Evolutionary conservation across 2,113 vertebrate species (phyloP), one percentile per base, ranked within the genome.

Genomic region (Dicentrarchus labrax): DNA sequence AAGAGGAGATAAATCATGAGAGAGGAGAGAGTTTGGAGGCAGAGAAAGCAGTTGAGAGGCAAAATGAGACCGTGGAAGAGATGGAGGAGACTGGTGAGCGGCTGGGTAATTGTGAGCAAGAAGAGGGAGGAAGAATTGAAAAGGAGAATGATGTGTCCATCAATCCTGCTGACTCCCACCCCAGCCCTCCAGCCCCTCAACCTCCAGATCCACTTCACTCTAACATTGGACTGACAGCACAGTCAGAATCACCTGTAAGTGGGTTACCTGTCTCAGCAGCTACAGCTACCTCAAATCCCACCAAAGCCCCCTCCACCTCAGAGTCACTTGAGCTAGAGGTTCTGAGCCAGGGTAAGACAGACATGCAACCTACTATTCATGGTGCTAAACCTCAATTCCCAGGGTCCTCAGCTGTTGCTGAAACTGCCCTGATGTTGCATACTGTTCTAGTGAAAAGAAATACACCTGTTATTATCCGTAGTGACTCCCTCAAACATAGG

Each of bases 251-350:
- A 41, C 50, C 81, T 78, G 50, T 61, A 61, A 70, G 68, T 51
- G 91, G 78, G 70, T 70, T 82, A 73, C 74, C 64, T 65, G 74
- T 90, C 85, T 87, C 75, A 2, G 30, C 68, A 89, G 89, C 88
- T n/a, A 70, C 82, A 91, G 88, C 94, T 94, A 95, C 94, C 94
- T 94, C 94, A 95, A 80, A 83, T 68, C 81, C 83, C 83, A 85
- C 89, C 87, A 91, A 93, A 93, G 84, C 88, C 78, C 87, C 81
- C 36, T 70, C 82, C 80, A 62, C 68, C 66, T 89, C 87, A 82
- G 77, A 87, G 71, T 80, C 80, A 66, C 68, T 51, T 80, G 76
- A 83, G 41, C 57, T 9, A 38, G 83, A 93, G 59, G 74, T 64
- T 76, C 84, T 83, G 74, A 90, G 72, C 61, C 78, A 79, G 73